Evolutionary conservation across 2,888 invertebrate genomes (phyloP).

Genomic region (Patella depressa): DNA sequence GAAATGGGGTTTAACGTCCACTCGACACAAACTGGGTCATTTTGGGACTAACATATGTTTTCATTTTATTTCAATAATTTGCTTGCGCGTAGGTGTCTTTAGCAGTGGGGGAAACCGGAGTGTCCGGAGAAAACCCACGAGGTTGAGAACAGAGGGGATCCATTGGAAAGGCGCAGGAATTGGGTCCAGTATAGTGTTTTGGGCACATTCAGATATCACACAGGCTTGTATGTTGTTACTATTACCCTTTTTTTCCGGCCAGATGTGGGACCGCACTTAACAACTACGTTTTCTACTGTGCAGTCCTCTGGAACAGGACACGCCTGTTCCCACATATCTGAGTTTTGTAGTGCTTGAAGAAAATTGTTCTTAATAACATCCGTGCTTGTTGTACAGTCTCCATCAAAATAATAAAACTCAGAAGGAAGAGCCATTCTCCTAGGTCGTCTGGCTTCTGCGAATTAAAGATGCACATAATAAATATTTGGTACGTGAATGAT

Average conservation of each 20-base stretch:
- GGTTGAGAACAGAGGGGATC: no score
- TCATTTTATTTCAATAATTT: no score
- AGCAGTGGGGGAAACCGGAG: no score
- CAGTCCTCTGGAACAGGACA: slow-evolving; percentile 35
- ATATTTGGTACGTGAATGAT: not conserved
- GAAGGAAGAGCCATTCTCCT: slow-evolving; percentile 28
- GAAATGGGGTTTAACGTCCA: no score
- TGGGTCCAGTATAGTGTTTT: no score
- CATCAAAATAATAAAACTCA: slow-evolving; percentile 38
- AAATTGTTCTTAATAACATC: slow-evolving; percentile 34
- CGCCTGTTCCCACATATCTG: slow-evolving; percentile 18
- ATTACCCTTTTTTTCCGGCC: slow-evolving; percentile 17
- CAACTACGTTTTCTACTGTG: slow-evolving; percentile 30
- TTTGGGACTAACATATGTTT: no score
- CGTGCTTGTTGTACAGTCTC: slow-evolving; percentile 28
- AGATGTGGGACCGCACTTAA: slow-evolving; percentile 34
- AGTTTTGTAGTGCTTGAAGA: slow-evolving; percentile 30
- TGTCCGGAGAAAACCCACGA: no score
- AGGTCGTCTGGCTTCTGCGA: slow-evolving; percentile 16
- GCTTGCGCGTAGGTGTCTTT: no score
- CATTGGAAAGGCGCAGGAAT: no score
- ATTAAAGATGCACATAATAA: not conserved
- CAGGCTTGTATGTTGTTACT: not conserved
- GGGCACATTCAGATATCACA: no score
- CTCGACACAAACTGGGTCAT: no score